phyloP scores from a whole-genome alignment of 2,113 vertebrate species.

The Catharus fuscescens region DNA sequence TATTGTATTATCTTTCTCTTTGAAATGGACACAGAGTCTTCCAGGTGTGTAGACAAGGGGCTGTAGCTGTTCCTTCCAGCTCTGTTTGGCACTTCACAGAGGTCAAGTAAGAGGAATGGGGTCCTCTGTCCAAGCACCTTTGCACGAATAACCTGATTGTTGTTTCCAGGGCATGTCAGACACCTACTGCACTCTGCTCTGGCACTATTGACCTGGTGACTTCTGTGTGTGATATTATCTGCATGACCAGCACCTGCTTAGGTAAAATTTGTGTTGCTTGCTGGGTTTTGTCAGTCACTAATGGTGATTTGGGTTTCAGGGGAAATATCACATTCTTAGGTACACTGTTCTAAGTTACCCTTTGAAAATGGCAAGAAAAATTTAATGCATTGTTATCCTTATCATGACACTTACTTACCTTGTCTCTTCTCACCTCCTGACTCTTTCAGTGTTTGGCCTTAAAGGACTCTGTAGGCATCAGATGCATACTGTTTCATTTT shows the following conservation, averaged over 20 bases:
- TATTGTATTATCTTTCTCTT: slow-evolving; percentile 10
- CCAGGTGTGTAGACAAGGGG: slow-evolving; percentile 18
- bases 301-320: neutral
- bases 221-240: neutral
- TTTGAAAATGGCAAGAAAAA: neutral
- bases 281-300: neutral
- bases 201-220: neutral
- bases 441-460: neutral
- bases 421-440: neutral
- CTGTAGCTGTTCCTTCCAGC: slow-evolving; percentile 5
- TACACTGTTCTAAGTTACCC: neutral
- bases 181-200: neutral
- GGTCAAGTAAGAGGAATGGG: neutral
- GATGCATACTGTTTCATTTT: neutral
- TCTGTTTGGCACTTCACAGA: slow-evolving; percentile 45
- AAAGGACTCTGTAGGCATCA: neutral
- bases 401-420: neutral
- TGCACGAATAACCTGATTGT: neutral
- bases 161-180: neutral
- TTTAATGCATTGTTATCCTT: neutral
- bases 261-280: neutral
- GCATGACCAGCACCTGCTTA: neutral
- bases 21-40: neutral
- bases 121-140: neutral
- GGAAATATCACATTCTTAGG: neutral